A percentile compares a stretch with the other conserved stretches of the same genome.
Conservation (phyloP, 2,113 vertebrate species). For the Urocitellus parryii region DNA sequence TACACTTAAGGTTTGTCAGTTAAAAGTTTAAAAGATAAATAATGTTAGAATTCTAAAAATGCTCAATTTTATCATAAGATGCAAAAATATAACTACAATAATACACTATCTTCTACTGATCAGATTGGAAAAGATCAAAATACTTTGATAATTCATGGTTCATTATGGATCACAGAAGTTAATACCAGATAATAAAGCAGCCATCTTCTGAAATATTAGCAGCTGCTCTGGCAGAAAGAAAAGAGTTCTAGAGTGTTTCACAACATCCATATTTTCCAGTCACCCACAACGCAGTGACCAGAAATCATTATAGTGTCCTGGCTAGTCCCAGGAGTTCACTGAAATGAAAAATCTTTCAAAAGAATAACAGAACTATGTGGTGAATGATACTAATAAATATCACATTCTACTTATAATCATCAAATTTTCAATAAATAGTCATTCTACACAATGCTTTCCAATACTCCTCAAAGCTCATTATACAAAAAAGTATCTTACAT, state of each 20-base stretch:
- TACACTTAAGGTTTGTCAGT: neutral
- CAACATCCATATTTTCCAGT: neutral
- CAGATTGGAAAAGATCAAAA: neutral
- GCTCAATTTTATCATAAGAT: neutral
- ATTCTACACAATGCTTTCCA: neutral
- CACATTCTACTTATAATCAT: neutral
- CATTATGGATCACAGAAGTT: neutral
- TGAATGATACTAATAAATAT: neutral
- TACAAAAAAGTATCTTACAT: neutral
- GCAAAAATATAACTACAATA: neutral
- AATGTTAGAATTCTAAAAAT: neutral
- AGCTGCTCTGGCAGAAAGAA: neutral
- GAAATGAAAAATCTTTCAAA: neutral
- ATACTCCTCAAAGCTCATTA: neutral
- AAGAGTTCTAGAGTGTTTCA: neutral
- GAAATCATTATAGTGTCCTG: neutral
- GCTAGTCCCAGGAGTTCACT: neutral
- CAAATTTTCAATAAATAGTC: neutral
- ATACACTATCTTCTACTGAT: neutral
- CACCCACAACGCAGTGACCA: neutral
- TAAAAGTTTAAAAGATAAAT: neutral
- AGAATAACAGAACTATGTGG: neutral
- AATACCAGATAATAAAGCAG: neutral
- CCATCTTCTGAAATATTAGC: neutral
- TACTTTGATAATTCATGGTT: neutral